Percentiles rank a stretch among this genome's conserved stretches.
Conservation (phyloP, 2,113 vertebrate genomes). For the Urocitellus parryii region DNA sequence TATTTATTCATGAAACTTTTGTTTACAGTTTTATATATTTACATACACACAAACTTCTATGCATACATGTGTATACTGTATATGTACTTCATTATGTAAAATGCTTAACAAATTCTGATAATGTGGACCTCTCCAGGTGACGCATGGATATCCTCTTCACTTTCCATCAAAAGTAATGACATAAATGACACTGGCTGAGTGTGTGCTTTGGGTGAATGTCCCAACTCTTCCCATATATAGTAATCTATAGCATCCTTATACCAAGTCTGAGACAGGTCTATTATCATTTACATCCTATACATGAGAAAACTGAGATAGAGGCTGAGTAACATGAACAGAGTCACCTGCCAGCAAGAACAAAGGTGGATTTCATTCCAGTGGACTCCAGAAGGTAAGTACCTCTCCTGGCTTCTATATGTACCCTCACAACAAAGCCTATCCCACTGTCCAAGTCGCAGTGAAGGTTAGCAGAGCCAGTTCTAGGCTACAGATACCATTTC, state of each 20-base stretch:
- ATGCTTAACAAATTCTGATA: neutral
- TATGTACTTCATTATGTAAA: neutral
- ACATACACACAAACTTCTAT: neutral
- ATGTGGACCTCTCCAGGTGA: neutral
- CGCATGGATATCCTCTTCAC: neutral
- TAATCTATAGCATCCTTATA: neutral
- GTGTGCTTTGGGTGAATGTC: neutral
- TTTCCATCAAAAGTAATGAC: neutral
- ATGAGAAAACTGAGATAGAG: neutral
- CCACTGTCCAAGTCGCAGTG: fast-evolving
- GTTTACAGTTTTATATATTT: neutral
- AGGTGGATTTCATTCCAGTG: neutral
- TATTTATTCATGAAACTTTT: neutral
- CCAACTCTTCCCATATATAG: neutral
- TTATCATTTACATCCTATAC: neutral
- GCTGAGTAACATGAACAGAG: neutral
- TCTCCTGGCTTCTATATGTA: neutral
- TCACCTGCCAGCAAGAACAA: neutral
- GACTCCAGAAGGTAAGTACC: neutral
- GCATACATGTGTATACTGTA: neutral
- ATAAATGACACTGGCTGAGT: neutral
- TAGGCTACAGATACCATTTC: neutral
- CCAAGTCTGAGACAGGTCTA: neutral
- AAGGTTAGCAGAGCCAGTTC: neutral
- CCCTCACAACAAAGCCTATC: neutral